phyloP scores from a whole-genome alignment of 2,797 vertebrate species.

The Poeciliopsis turneri region DNA sequence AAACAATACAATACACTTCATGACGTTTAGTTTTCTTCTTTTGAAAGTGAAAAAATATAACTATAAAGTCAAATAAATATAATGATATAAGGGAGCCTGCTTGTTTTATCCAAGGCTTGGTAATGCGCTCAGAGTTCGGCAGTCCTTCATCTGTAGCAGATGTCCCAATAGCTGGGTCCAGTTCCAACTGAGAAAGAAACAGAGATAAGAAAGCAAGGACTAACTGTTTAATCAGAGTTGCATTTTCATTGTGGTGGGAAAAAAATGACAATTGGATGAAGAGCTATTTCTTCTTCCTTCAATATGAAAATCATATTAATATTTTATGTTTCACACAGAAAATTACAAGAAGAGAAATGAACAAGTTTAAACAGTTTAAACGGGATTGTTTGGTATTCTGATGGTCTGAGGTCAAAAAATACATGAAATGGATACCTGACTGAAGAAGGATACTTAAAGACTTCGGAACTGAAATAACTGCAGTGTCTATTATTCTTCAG shows the following conservation, averaged over 20 bases:
- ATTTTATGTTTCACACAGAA: neutral
- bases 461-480: conserved; percentile 72
- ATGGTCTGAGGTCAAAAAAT: neutral
- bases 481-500: conserved; percentile 71
- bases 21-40: conserved; percentile 4
- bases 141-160: conserved; percentile 35
- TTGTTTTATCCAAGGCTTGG: neutral
- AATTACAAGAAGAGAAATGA: too few species aligned
- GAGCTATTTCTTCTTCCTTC: neutral
- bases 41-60: conserved; percentile 32
- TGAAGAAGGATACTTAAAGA: conserved; percentile 56
- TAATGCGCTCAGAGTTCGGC: conserved; percentile 3
- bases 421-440: conserved; percentile 71
- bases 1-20: conserved; percentile 2
- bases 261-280: neutral
- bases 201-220: conserved; percentile 24
- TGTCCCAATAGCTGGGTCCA: conserved; percentile 32
- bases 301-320: neutral
- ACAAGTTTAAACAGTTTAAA: conserved; percentile 24
- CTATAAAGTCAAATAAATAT: too few species aligned
- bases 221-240: conserved; percentile 15
- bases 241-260: conserved; percentile 1
- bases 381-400: neutral
- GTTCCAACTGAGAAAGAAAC: conserved; percentile 47
- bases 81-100: neutral